phyloP scores from a whole-genome alignment of 2,888 invertebrate species.

The Drosophila ochracea region DNA sequence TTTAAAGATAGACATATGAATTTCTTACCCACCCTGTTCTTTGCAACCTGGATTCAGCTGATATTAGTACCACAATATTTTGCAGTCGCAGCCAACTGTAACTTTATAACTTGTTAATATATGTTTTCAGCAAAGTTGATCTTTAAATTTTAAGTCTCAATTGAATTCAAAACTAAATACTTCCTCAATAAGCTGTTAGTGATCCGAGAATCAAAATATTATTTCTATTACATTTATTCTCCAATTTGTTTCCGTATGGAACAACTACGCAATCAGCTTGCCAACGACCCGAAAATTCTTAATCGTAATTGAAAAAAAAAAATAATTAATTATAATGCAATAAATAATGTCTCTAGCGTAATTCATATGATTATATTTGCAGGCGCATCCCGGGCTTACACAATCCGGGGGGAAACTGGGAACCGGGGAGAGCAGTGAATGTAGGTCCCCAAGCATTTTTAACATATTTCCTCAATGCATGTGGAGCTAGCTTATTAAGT shows the following conservation, averaged over 20 bases:
- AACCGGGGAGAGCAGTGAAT: slow-evolving; percentile 14
- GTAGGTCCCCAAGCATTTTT: slow-evolving; percentile 35
- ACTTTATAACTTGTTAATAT: background rate
- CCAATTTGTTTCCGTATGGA: background rate
- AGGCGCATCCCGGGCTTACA: slow-evolving; percentile 58
- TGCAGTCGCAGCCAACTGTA: too few relatives aligned
- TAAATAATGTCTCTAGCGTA: slow-evolving; percentile 13
- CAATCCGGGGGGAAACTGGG: slow-evolving; percentile 36
- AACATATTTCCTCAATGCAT: slow-evolving; percentile 65
- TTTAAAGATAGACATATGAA: background rate
- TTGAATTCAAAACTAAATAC: background rate
- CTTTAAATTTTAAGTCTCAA: background rate
- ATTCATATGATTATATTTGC: slow-evolving; percentile 32
- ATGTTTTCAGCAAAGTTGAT: background rate
- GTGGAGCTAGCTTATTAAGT: slow-evolving; percentile 67
- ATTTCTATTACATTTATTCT: background rate
- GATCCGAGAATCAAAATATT: background rate
- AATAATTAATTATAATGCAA: background rate
- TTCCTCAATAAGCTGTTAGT: background rate
- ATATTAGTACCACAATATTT: background rate
- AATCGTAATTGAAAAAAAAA: background rate
- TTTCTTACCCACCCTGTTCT: background rate
- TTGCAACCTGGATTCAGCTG: background rate
- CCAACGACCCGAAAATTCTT: background rate
- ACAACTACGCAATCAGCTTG: background rate